Conservation (phyloP, 1,140 invertebrate species). For the Macrosteles quadrilineatus region DNA sequence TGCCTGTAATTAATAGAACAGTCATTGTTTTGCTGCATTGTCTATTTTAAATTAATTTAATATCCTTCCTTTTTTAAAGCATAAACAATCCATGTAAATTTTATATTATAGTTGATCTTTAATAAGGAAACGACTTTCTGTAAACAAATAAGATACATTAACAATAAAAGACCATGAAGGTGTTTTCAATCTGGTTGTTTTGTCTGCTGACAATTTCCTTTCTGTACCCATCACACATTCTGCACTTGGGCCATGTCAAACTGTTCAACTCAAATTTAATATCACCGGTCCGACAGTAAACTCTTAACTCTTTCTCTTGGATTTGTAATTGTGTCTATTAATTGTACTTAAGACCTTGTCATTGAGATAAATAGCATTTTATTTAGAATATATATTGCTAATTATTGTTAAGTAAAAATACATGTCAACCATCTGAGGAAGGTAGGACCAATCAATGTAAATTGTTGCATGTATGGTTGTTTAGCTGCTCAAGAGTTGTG, state of each 20-base stretch:
- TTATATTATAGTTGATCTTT: slow-evolving; percentile 32
- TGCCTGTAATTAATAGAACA: slow-evolving; percentile 24
- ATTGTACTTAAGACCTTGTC: too few relatives aligned
- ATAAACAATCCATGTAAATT: slow-evolving; percentile 28
- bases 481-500: too few relatives aligned
- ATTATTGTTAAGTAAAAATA: too few relatives aligned
- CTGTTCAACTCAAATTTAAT: not conserved
- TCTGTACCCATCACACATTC: slow-evolving; percentile 31
- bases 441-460: too few relatives aligned
- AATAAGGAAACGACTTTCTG: slow-evolving; percentile 25
- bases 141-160: slow-evolving; percentile 22
- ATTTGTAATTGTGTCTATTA: too few relatives aligned
- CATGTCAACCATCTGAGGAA: too few relatives aligned
- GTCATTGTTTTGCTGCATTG: not conserved
- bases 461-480: too few relatives aligned
- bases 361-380: not conserved
- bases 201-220: slow-evolving; percentile 15
- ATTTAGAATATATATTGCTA: not conserved
- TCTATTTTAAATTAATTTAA: slow-evolving; percentile 25
- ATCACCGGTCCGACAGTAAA: not conserved
- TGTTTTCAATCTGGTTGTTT: slow-evolving; percentile 11
- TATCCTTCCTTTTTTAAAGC: slow-evolving; percentile 19
- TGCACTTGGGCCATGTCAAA: slow-evolving; percentile 29
- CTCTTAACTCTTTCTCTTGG: slow-evolving; percentile 16
- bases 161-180: slow-evolving; percentile 29